Base-by-base conservation (phyloP, 2,797 vertebrate species). In the Hemitrygon akajei region DNA sequence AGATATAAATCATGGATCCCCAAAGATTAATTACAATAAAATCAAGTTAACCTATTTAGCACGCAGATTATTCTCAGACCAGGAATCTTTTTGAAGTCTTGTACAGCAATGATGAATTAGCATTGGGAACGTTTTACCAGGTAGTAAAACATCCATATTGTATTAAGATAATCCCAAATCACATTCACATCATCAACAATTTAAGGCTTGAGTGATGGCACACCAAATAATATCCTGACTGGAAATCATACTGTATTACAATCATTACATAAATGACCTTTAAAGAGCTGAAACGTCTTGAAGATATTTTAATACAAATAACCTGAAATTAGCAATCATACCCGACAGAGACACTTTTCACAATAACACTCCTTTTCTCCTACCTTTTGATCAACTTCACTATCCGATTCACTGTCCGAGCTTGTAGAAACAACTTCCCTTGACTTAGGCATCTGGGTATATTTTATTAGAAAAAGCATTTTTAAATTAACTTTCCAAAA, bases 371-470 rank as follows among this genome's bases (percentile, higher is more conserved):
- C 60, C 34, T 89, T 89, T 69, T 69, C n/a, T n/a, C 75, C 95
- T 96, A 99, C 98, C 98, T 98, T 99, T 94, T 98, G 98, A 94
- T 99, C 98, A 93, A 98, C 97, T 94, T 99, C 98, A 94, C 98
- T 98, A 95, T 99, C 98, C 3, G 99, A 99, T 95, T 98, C 98
- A 87, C 98, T 99, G 94, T 97, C 98, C 84, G 98, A 99, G 96
- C 97, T 98, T 95, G 98, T 98, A 89, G 98, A 98, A 95, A 99
- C 96, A 94, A 99, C 97, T 97, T 99, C 99, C 97, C 98, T 99
- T 96, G 99, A 99, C 95, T 99, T 99, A 47, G 98, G 98, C 99
- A 99, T 99, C 86, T 89, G 58, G 34, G 7, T 22, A 47, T 47
- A 47, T 66, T 89, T 34, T 97, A 99, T 96, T 80, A 94, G 93